phyloP scores from a whole-genome alignment of 2,888 invertebrate species.

The Amblyjoppa fuscipennis region DNA sequence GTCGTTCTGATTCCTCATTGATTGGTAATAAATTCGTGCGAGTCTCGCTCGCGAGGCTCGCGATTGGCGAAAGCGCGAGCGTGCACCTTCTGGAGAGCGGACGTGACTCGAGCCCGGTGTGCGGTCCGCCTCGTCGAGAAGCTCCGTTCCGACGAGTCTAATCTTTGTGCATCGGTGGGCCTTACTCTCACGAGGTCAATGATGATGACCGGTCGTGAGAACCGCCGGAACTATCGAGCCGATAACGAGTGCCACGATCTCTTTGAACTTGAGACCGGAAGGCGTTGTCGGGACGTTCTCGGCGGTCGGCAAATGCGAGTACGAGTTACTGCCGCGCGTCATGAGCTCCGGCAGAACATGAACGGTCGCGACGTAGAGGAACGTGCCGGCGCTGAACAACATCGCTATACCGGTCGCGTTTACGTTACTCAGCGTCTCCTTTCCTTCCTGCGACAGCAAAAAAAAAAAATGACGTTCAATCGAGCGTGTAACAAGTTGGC shows the following conservation, averaged over 20 bases:
- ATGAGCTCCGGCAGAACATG: constrained; percentile 98
- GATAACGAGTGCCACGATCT: constrained; percentile 93
- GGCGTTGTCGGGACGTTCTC: constrained; percentile 80
- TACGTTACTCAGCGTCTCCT: constrained; percentile 94
- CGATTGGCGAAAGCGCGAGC: constrained; percentile 3
- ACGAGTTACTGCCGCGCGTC: constrained; percentile 85
- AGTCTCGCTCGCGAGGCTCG: background rate
- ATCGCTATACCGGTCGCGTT: constrained; percentile 98
- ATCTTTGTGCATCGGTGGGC: constrained; percentile 33
- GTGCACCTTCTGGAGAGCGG: constrained; percentile 18
- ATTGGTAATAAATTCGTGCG: constrained; percentile 31
- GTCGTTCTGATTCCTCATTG: constrained; percentile 5
- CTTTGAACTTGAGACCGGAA: constrained; percentile 90
- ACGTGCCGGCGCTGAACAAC: constrained; percentile 99
- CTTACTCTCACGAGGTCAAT: constrained; percentile 77
- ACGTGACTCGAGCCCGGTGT: constrained; percentile 3
- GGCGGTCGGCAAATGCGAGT: constrained; percentile 84
- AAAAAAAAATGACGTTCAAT: constrained; percentile 23
- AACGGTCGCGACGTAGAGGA: constrained; percentile 99
- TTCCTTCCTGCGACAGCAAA: constrained; percentile 90
- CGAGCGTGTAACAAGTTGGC: constrained; percentile 33
- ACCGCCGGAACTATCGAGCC: constrained; percentile 96
- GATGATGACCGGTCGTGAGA: constrained; percentile 97
- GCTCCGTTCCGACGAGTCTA: constrained; percentile 6
- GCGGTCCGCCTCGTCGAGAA: background rate